phyloP scores from a whole-genome alignment of 37 sponge, comb jelly and placozoan genomes.

The Tethya wilhelma region DNA sequence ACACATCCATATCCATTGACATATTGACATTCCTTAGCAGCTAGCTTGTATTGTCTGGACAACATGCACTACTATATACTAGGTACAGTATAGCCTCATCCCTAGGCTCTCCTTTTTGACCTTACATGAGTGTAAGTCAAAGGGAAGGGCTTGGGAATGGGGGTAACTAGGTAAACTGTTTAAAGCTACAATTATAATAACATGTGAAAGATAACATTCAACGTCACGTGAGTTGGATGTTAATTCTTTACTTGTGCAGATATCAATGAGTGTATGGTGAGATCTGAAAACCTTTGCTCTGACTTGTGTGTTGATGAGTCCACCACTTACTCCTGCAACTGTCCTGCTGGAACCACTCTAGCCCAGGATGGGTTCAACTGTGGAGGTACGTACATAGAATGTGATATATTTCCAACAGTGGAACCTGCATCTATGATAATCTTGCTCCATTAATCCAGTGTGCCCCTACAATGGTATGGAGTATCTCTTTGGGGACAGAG shows the following conservation, averaged over 20 bases:
- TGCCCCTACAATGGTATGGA: constrained; percentile 63
- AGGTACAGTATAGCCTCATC: no score
- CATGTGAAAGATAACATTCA: neutral
- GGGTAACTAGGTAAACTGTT: no score
- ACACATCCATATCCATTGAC: neutral
- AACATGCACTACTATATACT: no score
- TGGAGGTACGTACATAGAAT: constrained; percentile 64
- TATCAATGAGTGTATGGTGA: constrained; percentile 74
- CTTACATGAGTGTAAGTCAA: no score
- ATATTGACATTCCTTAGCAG: no score
- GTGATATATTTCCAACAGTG: neutral
- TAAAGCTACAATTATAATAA: neutral
- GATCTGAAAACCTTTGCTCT: constrained; percentile 53
- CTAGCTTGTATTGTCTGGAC: no score
- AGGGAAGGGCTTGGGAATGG: no score
- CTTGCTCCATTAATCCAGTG: constrained; percentile 39
- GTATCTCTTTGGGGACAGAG: constrained; percentile 77
- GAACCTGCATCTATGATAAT: neutral
- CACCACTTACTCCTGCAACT: constrained; percentile 51
- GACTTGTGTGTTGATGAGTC: constrained; percentile 53
- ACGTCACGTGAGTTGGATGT: neutral
- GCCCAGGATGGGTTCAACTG: constrained; percentile 59
- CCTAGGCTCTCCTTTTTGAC: no score
- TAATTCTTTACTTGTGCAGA: constrained; percentile 41
- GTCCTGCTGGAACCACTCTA: constrained; percentile 58